Evolutionary conservation across 1,140 invertebrate species (phyloP).

Genomic region (Artemia franciscana): DNA sequence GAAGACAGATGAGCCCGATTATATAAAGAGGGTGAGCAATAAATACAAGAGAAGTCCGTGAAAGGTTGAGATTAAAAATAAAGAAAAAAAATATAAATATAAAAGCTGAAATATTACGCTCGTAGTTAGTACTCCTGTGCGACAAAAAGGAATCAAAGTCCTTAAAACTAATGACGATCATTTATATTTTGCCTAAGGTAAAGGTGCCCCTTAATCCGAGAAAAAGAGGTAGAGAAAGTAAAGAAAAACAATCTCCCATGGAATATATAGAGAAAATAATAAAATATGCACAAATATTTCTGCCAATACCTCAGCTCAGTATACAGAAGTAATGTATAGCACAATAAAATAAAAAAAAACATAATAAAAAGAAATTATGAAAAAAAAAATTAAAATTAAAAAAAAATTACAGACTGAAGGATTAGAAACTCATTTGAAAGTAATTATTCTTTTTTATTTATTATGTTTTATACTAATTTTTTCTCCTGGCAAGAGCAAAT

Average conservation of each 20-base stretch:
- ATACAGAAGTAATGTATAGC: neutral
- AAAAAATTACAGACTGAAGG: constrained; percentile 2
- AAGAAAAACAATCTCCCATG: neutral
- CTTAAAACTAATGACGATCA: too few relatives aligned
- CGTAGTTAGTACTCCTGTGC: too few relatives aligned
- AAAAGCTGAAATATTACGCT: too few relatives aligned
- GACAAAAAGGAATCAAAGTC: too few relatives aligned
- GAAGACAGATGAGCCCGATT: too few relatives aligned
- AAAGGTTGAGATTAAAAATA: too few relatives aligned
- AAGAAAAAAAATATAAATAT: too few relatives aligned
- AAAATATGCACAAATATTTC: neutral
- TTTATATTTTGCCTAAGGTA: too few relatives aligned
- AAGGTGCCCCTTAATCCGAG: neutral
- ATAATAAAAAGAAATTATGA: too few relatives aligned
- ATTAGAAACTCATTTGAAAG: neutral
- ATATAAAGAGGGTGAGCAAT: too few relatives aligned
- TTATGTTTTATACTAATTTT: neutral
- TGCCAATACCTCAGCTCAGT: neutral
- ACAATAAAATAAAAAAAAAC: constrained; percentile 6
- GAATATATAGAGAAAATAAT: neutral
- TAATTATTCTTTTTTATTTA: constrained; percentile 1
- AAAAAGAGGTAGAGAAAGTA: neutral
- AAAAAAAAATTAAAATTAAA: constrained; percentile 5
- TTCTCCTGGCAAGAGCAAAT: neutral
- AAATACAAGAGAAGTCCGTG: too few relatives aligned